Evolutionary conservation across 2,113 vertebrate genomes (phyloP).

Genomic region (Sebastes fasciatus): DNA sequence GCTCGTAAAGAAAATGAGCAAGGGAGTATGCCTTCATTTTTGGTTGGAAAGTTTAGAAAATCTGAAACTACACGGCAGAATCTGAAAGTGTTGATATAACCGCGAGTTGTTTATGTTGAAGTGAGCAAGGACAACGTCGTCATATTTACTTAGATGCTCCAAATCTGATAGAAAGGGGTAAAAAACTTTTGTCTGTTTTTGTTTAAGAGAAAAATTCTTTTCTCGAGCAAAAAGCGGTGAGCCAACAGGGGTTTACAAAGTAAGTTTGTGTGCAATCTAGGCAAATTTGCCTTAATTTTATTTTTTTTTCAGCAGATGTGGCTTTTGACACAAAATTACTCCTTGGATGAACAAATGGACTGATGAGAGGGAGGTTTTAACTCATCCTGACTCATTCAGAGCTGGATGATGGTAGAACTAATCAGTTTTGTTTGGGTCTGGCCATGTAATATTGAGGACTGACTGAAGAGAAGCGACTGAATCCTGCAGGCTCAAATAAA

Average conservation of each 20-base stretch:
- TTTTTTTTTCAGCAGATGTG: neutral
- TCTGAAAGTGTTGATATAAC: neutral
- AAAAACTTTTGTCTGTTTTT: conserved; percentile 17
- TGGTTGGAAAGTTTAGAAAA: neutral
- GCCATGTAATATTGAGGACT: conserved; percentile 30
- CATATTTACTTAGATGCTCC: too few relatives aligned
- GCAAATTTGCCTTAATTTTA: neutral
- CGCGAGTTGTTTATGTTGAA: conserved; percentile 8
- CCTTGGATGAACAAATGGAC: conserved; percentile 38
- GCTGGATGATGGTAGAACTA: conserved; percentile 24
- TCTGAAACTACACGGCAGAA: neutral
- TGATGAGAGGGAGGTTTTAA: conserved; percentile 33
- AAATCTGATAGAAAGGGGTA: too few relatives aligned
- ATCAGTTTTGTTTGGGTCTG: conserved; percentile 60
- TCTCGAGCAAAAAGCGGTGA: too few relatives aligned
- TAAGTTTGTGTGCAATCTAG: neutral
- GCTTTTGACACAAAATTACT: conserved; percentile 53
- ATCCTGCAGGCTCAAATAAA: conserved; percentile 30
- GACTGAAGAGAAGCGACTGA: conserved; percentile 32
- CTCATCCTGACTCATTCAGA: conserved; percentile 30
- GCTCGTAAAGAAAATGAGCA: neutral
- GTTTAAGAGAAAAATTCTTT: neutral
- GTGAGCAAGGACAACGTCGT: neutral
- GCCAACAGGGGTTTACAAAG: neutral
- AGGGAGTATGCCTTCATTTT: neutral